These are phyloP conservation scores for Gila orcuttii DNA, from an alignment of 2,113 vertebrate genomes.

Conservation along the genomic window DNA sequence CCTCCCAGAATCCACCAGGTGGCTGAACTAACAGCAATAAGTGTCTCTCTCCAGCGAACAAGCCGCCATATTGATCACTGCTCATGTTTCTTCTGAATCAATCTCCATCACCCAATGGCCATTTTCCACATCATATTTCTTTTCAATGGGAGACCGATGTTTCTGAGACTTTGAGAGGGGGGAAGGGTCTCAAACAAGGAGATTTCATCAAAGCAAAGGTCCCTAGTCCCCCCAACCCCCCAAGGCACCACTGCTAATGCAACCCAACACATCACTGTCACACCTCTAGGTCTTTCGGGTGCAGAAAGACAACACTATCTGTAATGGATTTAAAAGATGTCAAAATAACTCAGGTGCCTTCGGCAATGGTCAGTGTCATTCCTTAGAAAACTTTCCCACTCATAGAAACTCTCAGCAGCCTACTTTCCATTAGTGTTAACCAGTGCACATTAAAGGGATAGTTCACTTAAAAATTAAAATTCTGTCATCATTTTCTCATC, in stretches of 20 bases:
- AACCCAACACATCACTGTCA: constrained; percentile 60
- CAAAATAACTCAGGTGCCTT: constrained; percentile 16
- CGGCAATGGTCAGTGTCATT: not conserved
- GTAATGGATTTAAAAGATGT: constrained; percentile 63
- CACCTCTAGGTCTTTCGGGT: constrained; percentile 29
- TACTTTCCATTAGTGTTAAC: not conserved
- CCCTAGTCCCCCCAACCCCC: constrained; percentile 44
- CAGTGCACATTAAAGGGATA: too few species aligned
- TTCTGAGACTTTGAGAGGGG: constrained; percentile 41
- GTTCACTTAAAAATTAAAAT: too few species aligned
- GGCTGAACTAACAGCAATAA: constrained; percentile 51
- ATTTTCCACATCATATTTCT: constrained; percentile 69
- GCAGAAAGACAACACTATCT: constrained; percentile 65
- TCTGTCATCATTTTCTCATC: too few species aligned
- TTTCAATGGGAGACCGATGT: constrained; percentile 63
- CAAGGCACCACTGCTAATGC: constrained; percentile 55
- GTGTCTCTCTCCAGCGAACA: constrained; percentile 59
- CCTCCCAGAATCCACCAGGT: constrained; percentile 57
- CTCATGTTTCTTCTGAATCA: constrained; percentile 72
- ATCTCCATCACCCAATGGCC: constrained; percentile 71
- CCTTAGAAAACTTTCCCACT: not conserved
- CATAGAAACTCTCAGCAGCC: not conserved
- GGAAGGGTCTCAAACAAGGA: constrained; percentile 44
- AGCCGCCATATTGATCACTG: constrained; percentile 70
- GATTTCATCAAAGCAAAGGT: constrained; percentile 64